A percentile compares a stretch with the other conserved stretches of the same genome.
phyloP scores from a whole-genome alignment of 2,797 vertebrate genomes.

The Pteropus rufus region DNA sequence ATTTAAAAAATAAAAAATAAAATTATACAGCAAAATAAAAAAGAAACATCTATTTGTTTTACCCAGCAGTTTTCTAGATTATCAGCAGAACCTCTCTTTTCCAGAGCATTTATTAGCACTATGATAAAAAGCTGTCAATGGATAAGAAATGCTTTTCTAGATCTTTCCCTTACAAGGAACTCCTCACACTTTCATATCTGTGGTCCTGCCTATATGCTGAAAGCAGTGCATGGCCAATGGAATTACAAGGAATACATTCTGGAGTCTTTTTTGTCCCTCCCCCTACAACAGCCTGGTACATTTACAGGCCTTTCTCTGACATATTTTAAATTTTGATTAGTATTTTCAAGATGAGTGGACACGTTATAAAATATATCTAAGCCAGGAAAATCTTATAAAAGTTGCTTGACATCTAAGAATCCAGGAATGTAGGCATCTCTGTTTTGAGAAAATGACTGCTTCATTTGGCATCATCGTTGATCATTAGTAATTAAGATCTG shows the following conservation, averaged over 20 bases:
- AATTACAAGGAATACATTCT: conserved; percentile 43
- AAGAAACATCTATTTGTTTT: not conserved
- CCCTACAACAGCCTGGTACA: conserved; percentile 39
- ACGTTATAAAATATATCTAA: conserved; percentile 75
- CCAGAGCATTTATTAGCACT: not conserved
- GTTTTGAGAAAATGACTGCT: conserved; percentile 75
- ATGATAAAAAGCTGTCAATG: not conserved
- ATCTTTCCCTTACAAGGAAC: not conserved
- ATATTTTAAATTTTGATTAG: conserved; percentile 79
- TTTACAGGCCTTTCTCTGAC: conserved; percentile 73
- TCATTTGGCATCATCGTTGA: conserved; percentile 65
- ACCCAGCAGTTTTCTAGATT: not conserved
- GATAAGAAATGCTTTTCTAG: not conserved
- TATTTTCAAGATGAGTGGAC: conserved; percentile 70
- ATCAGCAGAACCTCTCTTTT: not conserved
- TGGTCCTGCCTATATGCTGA: not conserved
- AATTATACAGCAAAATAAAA: not conserved
- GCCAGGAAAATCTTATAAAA: conserved; percentile 76
- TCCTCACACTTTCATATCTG: not conserved
- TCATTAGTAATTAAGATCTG: conserved; percentile 68
- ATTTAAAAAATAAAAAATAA: not conserved
- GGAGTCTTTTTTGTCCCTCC: not conserved
- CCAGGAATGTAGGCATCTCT: conserved; percentile 71
- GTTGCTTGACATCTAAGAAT: conserved; percentile 74
- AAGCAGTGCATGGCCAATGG: not conserved